These are phyloP conservation scores for Arbacia lixula DNA, from an alignment of 53 echinoderm and acorn worm species.

Conservation along the genomic window DNA sequence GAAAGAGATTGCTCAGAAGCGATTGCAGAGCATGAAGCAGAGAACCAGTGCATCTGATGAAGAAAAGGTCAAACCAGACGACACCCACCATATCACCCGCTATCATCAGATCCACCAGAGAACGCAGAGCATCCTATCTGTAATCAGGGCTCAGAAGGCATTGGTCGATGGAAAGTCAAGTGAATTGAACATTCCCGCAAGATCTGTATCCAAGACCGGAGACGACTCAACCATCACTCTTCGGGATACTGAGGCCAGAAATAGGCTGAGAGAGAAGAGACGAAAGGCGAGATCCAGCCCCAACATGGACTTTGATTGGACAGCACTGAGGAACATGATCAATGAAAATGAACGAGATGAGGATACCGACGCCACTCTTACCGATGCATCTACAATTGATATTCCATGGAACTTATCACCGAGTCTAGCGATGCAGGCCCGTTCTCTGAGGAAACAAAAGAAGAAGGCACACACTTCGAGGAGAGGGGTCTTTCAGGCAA, in stretches of 20 bases:
- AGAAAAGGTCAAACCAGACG: constrained; percentile 27
- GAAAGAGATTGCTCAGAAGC: constrained; percentile 25
- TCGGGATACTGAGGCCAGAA: constrained; percentile 15
- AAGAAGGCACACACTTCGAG: constrained; percentile 51
- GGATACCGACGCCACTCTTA: constrained; percentile 37
- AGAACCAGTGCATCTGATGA: not conserved
- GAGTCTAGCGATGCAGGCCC: constrained; percentile 50
- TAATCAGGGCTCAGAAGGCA: constrained; percentile 51
- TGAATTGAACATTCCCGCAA: not conserved
- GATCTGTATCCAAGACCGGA: not conserved
- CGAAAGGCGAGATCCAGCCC: constrained; percentile 60
- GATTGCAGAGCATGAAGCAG: constrained; percentile 39
- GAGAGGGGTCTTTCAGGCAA: constrained; percentile 57
- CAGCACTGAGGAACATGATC: constrained; percentile 39
- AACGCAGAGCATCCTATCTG: constrained; percentile 59
- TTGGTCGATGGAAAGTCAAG: not conserved
- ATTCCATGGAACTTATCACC: constrained; percentile 33
- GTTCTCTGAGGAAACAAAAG: constrained; percentile 67
- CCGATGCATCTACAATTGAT: constrained; percentile 43
- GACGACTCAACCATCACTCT: constrained; percentile 18
- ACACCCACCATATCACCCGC: constrained; percentile 27
- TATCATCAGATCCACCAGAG: constrained; percentile 55
- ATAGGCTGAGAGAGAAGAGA: constrained; percentile 41
- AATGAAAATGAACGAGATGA: constrained; percentile 39
- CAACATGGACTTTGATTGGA: constrained; percentile 63